Conservation (phyloP, 2,888 invertebrate species). For the Lithophane socia region DNA sequence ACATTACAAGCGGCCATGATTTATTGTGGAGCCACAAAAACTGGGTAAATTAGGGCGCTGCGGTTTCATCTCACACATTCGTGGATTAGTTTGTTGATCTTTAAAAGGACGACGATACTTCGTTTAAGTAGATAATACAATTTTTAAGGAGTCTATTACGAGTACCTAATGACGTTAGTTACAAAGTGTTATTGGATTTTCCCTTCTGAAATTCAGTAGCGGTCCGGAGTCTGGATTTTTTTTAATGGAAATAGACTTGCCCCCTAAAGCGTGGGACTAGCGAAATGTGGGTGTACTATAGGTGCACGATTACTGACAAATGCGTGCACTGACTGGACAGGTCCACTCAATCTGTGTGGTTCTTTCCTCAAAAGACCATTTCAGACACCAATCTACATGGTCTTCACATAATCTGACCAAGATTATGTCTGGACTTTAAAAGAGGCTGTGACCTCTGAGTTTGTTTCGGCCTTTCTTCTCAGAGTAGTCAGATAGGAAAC, state of each 20-base stretch:
- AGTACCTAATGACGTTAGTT: slow-evolving; percentile 2
- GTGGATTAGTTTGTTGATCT: slow-evolving; percentile 27
- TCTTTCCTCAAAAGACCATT: too few species aligned
- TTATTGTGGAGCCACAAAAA: slow-evolving; percentile 76
- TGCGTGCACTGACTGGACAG: too few species aligned
- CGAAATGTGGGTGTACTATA: background rate
- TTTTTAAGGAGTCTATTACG: background rate
- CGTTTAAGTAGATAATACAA: background rate
- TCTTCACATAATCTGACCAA: too few species aligned
- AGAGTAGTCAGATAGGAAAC: too few species aligned
- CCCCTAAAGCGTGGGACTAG: background rate
- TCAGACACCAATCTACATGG: too few species aligned
- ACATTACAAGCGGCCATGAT: slow-evolving; percentile 81
- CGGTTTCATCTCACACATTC: slow-evolving; percentile 47
- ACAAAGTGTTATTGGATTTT: background rate
- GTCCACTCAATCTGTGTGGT: too few species aligned
- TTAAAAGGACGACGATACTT: background rate
- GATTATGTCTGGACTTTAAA: too few species aligned
- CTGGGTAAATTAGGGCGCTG: slow-evolving; percentile 59
- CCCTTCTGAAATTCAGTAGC: too few species aligned
- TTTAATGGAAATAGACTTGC: background rate
- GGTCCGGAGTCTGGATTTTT: too few species aligned
- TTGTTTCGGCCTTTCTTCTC: too few species aligned
- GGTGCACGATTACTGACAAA: too few species aligned
- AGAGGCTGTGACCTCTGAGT: too few species aligned